Base-by-base conservation (phyloP, 1,140 invertebrate species). In the Calliphora vicina region DNA sequence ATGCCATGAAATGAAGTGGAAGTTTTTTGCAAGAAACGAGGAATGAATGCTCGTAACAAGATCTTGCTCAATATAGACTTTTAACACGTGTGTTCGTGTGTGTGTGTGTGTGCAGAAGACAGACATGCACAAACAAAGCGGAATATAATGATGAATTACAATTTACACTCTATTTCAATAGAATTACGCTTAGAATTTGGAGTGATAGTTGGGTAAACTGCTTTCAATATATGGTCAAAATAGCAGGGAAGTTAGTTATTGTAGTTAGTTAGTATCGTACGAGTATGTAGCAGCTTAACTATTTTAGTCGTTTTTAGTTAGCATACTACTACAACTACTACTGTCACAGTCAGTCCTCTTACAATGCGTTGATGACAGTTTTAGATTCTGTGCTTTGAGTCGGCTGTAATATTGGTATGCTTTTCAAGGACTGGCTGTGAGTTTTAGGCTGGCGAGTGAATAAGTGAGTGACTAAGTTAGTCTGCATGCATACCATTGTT, bases 131-230 rank as follows among this genome's bases (percentile, higher is more conserved):
- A 23, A n/a, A 67, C 61, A 67, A 50, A 35, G 35, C 35, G 6
- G 35, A 35, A 35, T 23, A 17, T 78, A 78, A 78, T 78, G 74
- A 78, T 78, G 74, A 78, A 78, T 78, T 43, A 23, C n/a, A 78
- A 78, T 78, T 78, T 78, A 78, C 74, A 78, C 74, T 78, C 74
- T 78, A 78, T 78, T 78, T 78, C 74, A 78, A 43, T 43, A 43
- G 74, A 78, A 78, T 78, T 78, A 78, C 74, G 74, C 74, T 78
- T 78, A 78, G 74, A 78, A 78, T 78, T 78, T 43, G 74, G 74
- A 43, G 74, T 78, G 74, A 78, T 78, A 43, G 74, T 76, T 78
- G 74, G n/a, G 74, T 45, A 23, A 67, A 67, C 61, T 5, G 61
- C 61, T 67, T 67, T 20, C 61, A 25, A 67, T 67, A 67, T 67